These are phyloP conservation scores for Yponomeuta malinellus DNA, from an alignment of 2,888 invertebrate species.

Conservation along the genomic window DNA sequence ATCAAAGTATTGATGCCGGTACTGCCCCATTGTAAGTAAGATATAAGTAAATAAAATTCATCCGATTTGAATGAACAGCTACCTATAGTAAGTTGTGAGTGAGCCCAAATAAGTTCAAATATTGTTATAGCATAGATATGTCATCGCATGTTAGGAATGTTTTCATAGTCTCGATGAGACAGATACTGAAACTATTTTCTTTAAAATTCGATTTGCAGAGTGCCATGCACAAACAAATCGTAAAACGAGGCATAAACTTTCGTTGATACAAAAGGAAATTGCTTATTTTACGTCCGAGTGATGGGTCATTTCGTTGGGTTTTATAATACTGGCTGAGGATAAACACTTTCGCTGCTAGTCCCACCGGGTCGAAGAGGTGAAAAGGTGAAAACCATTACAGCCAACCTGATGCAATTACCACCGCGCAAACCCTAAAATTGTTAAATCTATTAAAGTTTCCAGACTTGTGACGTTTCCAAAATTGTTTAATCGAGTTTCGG, in stretches of 20 bases:
- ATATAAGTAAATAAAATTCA: no score
- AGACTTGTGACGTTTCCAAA: conserved; percentile 13
- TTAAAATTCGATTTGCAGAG: conserved; percentile 57
- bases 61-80: no score
- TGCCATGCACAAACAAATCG: conserved; percentile 60
- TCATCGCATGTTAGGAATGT: conserved; percentile 5
- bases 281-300: conserved; percentile 68
- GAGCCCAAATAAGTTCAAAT: no score
- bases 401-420: conserved; percentile 23
- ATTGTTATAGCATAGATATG: no score
- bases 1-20: no score
- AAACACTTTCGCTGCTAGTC: conserved; percentile 37
- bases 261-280: conserved; percentile 69
- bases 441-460: conserved; percentile 15
- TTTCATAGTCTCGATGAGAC: conserved; percentile 16
- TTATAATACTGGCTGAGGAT: conserved; percentile 54
- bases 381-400: conserved; percentile 23
- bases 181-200: conserved; percentile 22
- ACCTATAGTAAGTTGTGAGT: no score
- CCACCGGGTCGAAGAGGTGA: conserved; percentile 28
- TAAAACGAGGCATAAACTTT: conserved; percentile 61
- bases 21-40: no score
- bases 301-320: conserved; percentile 47
- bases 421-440: background rate
- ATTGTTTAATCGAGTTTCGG: conserved; percentile 9